A percentile compares a stretch with the other conserved stretches of the same genome.
phyloP scores from a whole-genome alignment of 2,113 vertebrate species.

The Nyctibius bracteatus region DNA sequence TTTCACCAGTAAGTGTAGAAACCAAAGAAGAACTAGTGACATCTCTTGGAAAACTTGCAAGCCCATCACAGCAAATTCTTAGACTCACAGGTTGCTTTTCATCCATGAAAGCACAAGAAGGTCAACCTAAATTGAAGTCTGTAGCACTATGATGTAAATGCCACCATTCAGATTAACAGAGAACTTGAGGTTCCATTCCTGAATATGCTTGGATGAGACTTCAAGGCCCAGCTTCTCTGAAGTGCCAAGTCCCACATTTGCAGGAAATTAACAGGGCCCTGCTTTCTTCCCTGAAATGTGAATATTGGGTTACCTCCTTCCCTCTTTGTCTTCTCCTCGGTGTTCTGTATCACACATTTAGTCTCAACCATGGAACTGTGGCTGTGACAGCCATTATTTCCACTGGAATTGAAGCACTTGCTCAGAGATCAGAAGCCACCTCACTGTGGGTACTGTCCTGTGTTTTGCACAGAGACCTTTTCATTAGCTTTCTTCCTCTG shows the following conservation, averaged over 20 bases:
- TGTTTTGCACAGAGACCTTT: not conserved
- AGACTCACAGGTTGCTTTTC: not conserved
- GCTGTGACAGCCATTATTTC: not conserved
- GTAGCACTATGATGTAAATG: not conserved
- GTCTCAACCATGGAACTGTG: not conserved
- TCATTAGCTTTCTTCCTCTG: not conserved
- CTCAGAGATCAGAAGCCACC: not conserved
- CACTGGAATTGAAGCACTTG: not conserved
- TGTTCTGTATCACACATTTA: not conserved
- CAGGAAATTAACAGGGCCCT: not conserved
- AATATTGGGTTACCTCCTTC: not conserved
- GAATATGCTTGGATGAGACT: not conserved
- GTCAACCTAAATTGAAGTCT: not conserved
- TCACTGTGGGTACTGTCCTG: accelerated
- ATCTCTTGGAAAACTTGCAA: not conserved
- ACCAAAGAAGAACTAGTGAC: not conserved
- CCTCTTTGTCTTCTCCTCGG: accelerated
- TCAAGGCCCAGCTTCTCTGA: not conserved
- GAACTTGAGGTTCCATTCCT: not conserved
- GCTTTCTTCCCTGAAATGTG: not conserved
- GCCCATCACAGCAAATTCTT: not conserved
- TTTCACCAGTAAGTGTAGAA: not conserved
- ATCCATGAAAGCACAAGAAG: not conserved
- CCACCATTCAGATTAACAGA: not conserved
- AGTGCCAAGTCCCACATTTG: not conserved